Evolutionary conservation across 2,888 invertebrate species (phyloP), one percentile per base, ranked within the genome.

Genomic region (Ophioninae sp.): DNA sequence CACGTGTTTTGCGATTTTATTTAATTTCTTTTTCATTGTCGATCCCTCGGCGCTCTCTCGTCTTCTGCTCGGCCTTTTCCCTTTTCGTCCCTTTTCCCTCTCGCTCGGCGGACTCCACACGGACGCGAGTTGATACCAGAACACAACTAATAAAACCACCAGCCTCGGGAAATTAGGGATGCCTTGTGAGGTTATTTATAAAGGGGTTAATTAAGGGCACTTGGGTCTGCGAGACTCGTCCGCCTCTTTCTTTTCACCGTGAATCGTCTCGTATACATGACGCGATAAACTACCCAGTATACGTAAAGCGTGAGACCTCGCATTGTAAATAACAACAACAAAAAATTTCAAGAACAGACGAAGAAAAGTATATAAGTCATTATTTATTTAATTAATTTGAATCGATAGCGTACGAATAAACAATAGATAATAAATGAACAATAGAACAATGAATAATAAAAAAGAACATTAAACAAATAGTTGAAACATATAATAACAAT

Each of bases 111-210:
- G 10, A 13, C 44, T 44, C 44, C 10, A 44, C 44, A 10, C 44
- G 44, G 44, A 17, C 37, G 23, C 73, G 81, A 74, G 85, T 64
- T 77, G 76, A 37, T 71, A 63, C 71, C 56, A 39, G 51, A 39
- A 78, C 44, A 30, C 69, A 71, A 83, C 82, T 79, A 82, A 85
- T 85, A 84, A 84, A 74, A 80, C 68, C 58, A 71, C 56, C 74
- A 83, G 64, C 82, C 85, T 74, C 83, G 81, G 87, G 87, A 88
- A 89, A 90, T 90, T 90, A 89, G 90, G 88, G 89, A 89, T 88
- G 88, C 88, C 90, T 88, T 86, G 88, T 87, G 88, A 89, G 86
- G 89, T 89, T 90, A 90, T 90, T 90, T 90, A 90, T 90, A 89
- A 90, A 90, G 88, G 89, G 87, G 89, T 90, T 90, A 90, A 90